Evolutionary conservation across 2,113 vertebrate genomes (phyloP).

Genomic region (Passer montanus): DNA sequence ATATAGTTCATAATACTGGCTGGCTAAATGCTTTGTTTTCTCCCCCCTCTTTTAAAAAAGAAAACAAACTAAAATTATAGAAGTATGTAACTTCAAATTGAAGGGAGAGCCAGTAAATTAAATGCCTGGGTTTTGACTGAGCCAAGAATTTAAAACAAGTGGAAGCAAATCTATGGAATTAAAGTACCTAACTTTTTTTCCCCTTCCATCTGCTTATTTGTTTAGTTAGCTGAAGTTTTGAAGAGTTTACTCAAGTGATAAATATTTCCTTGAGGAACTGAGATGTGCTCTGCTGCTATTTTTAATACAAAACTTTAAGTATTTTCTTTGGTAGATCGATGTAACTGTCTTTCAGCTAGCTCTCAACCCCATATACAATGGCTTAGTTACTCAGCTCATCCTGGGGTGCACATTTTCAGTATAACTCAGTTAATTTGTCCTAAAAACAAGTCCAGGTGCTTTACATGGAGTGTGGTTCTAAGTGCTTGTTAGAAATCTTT

Average conservation of each 20-base stretch:
- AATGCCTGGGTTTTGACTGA: not conserved
- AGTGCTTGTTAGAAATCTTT: not conserved
- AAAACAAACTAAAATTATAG: constrained; percentile 18
- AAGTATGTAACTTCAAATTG: constrained; percentile 39
- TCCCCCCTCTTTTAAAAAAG: not conserved
- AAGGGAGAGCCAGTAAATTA: constrained; percentile 25
- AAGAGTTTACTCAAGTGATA: not conserved
- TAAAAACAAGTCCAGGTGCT: not conserved
- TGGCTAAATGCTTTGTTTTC: not conserved
- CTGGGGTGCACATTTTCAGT: not conserved
- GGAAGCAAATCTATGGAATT: not conserved
- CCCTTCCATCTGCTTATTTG: not conserved
- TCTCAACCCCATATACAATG: not conserved
- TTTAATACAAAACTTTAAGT: not conserved
- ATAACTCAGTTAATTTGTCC: not conserved
- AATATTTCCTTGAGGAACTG: not conserved
- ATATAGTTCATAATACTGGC: not conserved
- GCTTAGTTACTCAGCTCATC: not conserved
- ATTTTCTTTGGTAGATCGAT: not conserved
- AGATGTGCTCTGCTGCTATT: not conserved
- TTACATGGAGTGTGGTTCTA: not conserved
- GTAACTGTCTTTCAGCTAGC: not conserved
- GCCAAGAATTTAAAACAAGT: not conserved
- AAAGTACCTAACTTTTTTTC: not conserved
- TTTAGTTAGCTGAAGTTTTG: not conserved